Evolutionary conservation across 2,113 vertebrate genomes (phyloP), one percentile per base, ranked within the genome.

Genomic region (Cryptomyrus ogoouensis): DNA sequence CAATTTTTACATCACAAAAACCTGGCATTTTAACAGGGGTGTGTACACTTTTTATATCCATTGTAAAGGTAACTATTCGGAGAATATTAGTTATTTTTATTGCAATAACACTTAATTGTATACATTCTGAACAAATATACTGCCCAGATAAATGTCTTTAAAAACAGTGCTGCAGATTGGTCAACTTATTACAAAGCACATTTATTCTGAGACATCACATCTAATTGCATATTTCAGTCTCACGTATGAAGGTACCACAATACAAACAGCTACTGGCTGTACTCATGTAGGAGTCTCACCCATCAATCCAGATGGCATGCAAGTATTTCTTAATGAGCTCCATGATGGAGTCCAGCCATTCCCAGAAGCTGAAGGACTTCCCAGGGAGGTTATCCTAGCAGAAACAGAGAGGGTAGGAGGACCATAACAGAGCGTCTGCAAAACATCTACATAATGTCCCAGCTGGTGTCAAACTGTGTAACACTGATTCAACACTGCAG

Each of bases 291-390:
- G 31, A 17, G 2, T 24, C 96, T 96, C 91, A 99, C 98, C 98
- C 98, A 90, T 99, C 98, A 91, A 97, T 99, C 98, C 98, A 99
- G 88, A 99, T 96, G 39, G 97, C 97, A 92, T 98, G 96, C 94
- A 99, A 94, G 88, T 98, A 97, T 91, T 98, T 99, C 95, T 98
- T 98, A 93, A 99, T 98, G 91, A 99, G 96, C 89, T 99, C 98
- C 93, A 99, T 93, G 89, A 99, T 99, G 52, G 97, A 98, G 94
- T 99, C 98, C 62, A 99, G 94, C 98, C 98, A 99, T 89, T 96
- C 94, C 98, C 98, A 99, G 94, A 99, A 99, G 92, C 97, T 97
- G 91, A 99, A 99, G 1, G 97, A 92, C 93, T 99, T 99, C 7
- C 98, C 98, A 89, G 96, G 96, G 91, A 99, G 96, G 91, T 98